Percentiles rank a stretch among this genome's conserved stretches.
Evolutionary conservation across 2,797 vertebrate species (phyloP).

Genomic region (Tauraco hartlaubi): DNA sequence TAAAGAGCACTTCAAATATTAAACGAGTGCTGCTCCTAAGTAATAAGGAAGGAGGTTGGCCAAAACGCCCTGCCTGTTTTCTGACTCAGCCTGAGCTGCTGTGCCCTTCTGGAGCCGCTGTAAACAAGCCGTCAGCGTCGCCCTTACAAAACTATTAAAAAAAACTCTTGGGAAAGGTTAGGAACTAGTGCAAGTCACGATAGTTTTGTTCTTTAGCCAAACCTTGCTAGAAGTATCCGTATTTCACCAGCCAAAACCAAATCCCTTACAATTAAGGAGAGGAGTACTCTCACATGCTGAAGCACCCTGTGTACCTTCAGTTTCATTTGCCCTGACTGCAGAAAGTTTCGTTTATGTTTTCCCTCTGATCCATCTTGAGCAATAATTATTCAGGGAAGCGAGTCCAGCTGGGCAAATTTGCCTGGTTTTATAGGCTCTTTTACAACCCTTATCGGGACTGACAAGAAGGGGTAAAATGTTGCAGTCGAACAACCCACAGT

Average conservation of each 20-base stretch:
- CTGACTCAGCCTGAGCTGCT: neutral
- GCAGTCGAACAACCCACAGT: neutral
- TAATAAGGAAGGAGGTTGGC: neutral
- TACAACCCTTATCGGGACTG: constrained; percentile 17
- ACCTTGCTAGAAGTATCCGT: neutral
- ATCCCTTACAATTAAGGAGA: neutral
- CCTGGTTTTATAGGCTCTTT: neutral
- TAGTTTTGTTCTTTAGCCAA: neutral
- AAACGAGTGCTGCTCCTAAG: neutral
- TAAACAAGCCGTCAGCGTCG: neutral
- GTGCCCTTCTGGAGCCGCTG: fast-evolving
- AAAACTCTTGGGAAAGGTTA: neutral
- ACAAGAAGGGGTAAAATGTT: neutral
- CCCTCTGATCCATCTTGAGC: neutral
- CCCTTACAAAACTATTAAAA: neutral
- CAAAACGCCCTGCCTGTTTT: neutral
- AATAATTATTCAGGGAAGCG: neutral
- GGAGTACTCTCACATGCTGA: fast-evolving
- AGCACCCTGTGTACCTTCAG: neutral
- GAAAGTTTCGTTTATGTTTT: neutral
- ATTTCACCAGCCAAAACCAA: neutral
- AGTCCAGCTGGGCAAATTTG: constrained; percentile 21
- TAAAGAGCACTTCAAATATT: neutral
- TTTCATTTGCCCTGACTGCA: neutral
- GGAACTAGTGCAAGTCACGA: neutral